phyloP scores from a whole-genome alignment of 2,113 vertebrate species.

The Sterna hirundo region DNA sequence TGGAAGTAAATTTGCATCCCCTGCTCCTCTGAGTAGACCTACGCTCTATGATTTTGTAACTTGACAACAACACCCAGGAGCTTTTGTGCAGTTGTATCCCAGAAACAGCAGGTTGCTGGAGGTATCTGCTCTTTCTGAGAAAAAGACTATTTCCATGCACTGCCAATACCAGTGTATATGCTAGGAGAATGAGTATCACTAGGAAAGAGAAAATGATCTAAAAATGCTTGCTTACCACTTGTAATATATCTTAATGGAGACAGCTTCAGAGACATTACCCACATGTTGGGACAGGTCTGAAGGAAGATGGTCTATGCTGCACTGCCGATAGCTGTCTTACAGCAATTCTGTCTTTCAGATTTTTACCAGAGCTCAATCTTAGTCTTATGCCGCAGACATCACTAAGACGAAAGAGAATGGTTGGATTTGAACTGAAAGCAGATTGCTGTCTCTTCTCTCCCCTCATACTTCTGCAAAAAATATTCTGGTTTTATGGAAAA shows the following conservation, averaged over 20 bases:
- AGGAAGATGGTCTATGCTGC: neutral
- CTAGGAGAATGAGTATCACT: neutral
- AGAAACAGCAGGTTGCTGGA: neutral
- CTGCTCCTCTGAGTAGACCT: neutral
- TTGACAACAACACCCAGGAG: neutral
- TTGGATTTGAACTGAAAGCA: neutral
- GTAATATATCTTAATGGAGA: neutral
- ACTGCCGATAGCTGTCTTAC: neutral
- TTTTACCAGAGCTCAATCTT: neutral
- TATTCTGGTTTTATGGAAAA: neutral
- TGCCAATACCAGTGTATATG: neutral
- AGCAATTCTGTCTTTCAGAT: neutral
- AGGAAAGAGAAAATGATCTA: neutral
- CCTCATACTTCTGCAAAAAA: neutral
- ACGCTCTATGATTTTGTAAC: neutral
- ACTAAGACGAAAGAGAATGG: neutral
- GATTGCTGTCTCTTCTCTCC: neutral
- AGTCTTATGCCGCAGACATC: neutral
- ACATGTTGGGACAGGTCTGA: neutral
- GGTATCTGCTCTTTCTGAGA: neutral
- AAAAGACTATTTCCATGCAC: accelerated
- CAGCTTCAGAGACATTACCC: neutral
- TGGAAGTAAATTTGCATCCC: neutral
- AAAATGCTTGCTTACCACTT: neutral
- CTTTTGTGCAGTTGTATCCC: neutral